Conservation (phyloP, 2,797 vertebrate genomes). For the Buceros bicornis region DNA sequence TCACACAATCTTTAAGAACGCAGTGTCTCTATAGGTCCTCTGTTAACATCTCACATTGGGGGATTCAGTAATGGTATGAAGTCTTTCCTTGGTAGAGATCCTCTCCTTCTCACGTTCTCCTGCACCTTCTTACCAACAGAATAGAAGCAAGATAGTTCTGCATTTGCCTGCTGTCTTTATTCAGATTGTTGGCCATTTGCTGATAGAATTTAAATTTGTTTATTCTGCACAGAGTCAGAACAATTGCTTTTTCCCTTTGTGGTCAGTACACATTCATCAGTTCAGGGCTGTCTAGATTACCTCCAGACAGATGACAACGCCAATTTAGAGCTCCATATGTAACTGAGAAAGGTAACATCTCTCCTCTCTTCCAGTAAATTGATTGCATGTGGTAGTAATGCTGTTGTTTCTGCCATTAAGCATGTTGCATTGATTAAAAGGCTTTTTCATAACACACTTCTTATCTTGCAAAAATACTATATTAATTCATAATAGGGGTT, state of each 20-base stretch:
- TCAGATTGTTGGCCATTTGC: neutral
- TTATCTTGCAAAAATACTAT: neutral
- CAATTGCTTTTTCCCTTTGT: neutral
- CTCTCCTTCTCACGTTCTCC: neutral
- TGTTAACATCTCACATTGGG: neutral
- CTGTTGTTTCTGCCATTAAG: neutral
- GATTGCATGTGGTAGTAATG: neutral
- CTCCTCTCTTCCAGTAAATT: neutral
- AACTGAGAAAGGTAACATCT: neutral
- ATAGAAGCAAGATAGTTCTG: neutral
- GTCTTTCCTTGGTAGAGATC: neutral
- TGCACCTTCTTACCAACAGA: neutral
- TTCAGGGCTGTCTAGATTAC: neutral
- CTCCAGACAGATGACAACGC: slow-evolving; percentile 5
- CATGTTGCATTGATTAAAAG: neutral
- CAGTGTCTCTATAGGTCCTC: neutral
- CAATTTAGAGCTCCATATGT: neutral
- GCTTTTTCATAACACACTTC: neutral
- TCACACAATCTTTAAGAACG: neutral
- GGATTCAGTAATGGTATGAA: neutral
- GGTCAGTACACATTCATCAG: neutral
- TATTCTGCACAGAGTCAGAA: neutral
- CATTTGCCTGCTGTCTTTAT: neutral
- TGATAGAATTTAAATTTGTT: slow-evolving; percentile 25
- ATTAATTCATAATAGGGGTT: neutral